Evolutionary conservation across 2,113 vertebrate genomes (phyloP).

Genomic region (Caranx melampygus): DNA sequence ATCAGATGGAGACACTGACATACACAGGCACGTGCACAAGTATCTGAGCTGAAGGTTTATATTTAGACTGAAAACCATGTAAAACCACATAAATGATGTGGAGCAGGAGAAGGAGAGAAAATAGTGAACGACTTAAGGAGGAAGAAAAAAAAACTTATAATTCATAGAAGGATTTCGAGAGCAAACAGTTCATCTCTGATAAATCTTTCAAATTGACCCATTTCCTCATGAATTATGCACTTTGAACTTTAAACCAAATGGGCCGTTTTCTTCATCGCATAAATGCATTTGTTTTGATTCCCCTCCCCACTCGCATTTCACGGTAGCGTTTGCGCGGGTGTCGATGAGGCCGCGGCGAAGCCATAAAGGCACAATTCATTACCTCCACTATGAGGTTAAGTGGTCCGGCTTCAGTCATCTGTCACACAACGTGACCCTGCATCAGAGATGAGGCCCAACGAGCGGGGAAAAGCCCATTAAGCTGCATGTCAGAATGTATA

Average conservation of each 20-base stretch:
- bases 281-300: conserved; percentile 20
- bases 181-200: not conserved
- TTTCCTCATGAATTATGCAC: conserved; percentile 1
- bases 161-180: not conserved
- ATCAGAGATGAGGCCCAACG: conserved; percentile 41
- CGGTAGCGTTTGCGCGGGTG: conserved; percentile 9
- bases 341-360: conserved; percentile 29
- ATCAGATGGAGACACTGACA: not conserved
- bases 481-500: conserved; percentile 63
- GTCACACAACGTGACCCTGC: conserved; percentile 65
- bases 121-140: not conserved
- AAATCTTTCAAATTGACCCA: not conserved
- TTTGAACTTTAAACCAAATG: not conserved
- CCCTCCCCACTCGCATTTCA: conserved; percentile 24
- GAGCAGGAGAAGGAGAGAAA: not conserved
- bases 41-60: not conserved
- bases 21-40: not conserved
- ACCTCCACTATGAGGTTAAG: conserved; percentile 54
- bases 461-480: conserved; percentile 61
- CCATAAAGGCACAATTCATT: conserved; percentile 39
- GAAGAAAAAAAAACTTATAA: not conserved
- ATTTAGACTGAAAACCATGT: not conserved
- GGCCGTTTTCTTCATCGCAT: not conserved
- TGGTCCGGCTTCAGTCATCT: conserved; percentile 64
- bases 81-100: not conserved